Base-by-base conservation (phyloP, 2,888 invertebrate species). In the Apamea sordens region DNA sequence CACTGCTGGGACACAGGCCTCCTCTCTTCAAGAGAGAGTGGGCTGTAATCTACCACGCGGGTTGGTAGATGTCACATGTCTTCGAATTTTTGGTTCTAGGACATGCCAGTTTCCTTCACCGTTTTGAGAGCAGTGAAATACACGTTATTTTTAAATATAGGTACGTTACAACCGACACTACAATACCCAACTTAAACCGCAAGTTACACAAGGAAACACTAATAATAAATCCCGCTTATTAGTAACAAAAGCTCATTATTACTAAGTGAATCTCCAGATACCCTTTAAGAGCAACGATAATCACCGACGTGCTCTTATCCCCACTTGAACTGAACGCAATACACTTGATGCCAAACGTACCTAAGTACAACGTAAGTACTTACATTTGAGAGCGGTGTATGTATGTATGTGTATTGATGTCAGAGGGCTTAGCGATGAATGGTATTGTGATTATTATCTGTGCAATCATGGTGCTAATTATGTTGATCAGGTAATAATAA, bases 231-330 rank as follows among this genome's bases (percentile, higher is more conserved):
- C 74, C 73, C 28, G 13, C 75, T 73, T 82, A 73, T 85, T 84
- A 81, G 73, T 69, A 85, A 87, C 86, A 86, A 86, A 88, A 87
- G 85, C 86, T 83, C 82, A 86, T 87, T 87, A 87, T 82, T 63
- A 73, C 73, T 85, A 77, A 90, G 86, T 84, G 80, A 79, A 85
- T 83, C 78, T 83, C 74, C 53, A 87, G 89, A 81, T 82, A 87
- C 85, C 76, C 77, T 87, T 85, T 85, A 85, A 85, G 86, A 65
- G 83, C 88, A 83, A 69, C 86, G 86, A 83, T 88, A 87, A 88
- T 88, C 84, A 86, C 84, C 75, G 28, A 41, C 70, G 72, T 76
- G 74, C 88, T 79, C 88, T 88, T 86, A 89, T 84, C 82, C 82
- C 80, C 81, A 87, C 88, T 86, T 70, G 73, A 82, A 79, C 76